Percentiles rank a stretch among this genome's conserved stretches.
Conservation (phyloP, 2,113 vertebrate species). For the Elanoides forficatus region DNA sequence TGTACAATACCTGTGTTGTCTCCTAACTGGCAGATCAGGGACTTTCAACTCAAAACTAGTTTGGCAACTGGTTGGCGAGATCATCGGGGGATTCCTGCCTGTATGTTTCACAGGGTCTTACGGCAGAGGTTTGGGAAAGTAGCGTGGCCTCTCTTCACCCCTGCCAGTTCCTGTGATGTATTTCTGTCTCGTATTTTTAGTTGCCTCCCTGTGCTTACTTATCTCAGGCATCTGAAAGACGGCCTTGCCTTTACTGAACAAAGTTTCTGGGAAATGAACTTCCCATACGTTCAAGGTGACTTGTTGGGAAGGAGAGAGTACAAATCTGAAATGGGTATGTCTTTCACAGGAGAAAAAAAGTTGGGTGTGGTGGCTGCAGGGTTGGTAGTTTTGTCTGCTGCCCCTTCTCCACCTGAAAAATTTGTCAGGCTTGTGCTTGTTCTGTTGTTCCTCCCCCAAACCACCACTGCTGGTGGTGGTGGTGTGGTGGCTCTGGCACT, state of each 20-base stretch:
- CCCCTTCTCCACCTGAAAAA: neutral
- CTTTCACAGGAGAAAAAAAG: neutral
- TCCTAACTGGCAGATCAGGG: neutral
- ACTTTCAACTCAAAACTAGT: neutral
- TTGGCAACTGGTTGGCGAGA: neutral
- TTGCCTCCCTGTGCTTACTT: neutral
- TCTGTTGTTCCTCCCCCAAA: neutral
- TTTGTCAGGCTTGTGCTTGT: neutral
- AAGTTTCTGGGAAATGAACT: neutral
- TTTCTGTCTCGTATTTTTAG: neutral
- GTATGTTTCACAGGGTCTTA: rapidly evolving
- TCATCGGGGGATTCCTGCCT: neutral
- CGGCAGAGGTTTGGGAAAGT: neutral
- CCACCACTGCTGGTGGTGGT: neutral
- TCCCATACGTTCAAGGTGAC: rapidly evolving
- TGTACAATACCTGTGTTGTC: neutral
- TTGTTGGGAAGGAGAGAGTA: neutral
- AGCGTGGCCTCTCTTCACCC: rapidly evolving
- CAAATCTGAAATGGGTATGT: neutral
- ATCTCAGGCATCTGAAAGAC: too few species aligned
- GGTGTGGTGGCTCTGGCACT: neutral
- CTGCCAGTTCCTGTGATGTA: neutral
- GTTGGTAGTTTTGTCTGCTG: neutral
- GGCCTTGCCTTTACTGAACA: neutral
- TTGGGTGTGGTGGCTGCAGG: neutral